A percentile compares a stretch with the other conserved stretches of the same genome.
phyloP scores from a whole-genome alignment of 2,113 vertebrate species.

The Proteles cristata region DNA sequence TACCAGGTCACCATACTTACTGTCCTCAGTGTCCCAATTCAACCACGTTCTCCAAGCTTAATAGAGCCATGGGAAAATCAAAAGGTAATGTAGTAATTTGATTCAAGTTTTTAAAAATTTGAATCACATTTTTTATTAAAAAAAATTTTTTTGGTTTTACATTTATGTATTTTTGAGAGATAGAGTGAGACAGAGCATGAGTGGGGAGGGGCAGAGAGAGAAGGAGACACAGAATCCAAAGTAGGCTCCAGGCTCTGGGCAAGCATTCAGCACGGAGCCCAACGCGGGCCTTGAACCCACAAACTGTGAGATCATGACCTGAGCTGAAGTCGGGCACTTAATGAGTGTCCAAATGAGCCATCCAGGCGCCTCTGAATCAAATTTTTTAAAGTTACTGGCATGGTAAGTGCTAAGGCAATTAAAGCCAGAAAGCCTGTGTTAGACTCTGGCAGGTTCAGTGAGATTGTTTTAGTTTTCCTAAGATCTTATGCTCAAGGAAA shows the following conservation, averaged over 20 bases:
- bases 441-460: neutral
- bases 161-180: too few species aligned
- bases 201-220: too few species aligned
- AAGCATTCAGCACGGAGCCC: too few species aligned
- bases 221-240: too few species aligned
- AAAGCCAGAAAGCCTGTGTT: neutral
- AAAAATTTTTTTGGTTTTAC: too few species aligned
- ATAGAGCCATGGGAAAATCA: neutral
- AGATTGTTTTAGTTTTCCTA: neutral
- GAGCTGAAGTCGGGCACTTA: too few species aligned
- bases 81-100: conserved; percentile 33
- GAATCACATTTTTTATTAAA: neutral
- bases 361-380: neutral
- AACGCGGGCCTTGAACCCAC: too few species aligned
- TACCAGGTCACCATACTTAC: conserved; percentile 62
- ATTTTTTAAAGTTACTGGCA: conserved; percentile 26
- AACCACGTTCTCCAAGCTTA: neutral
- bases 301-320: too few species aligned
- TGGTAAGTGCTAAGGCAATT: neutral
- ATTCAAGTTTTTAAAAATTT: neutral
- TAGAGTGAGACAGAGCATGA: too few species aligned
- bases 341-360: too few species aligned
- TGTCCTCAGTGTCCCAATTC: conserved; percentile 62
- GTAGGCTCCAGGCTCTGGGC: too few species aligned
- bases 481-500: neutral